Percentiles rank a stretch among this genome's conserved stretches.
Conservation (phyloP, 2,888 invertebrate genomes). For the Cistogaster globosa region DNA sequence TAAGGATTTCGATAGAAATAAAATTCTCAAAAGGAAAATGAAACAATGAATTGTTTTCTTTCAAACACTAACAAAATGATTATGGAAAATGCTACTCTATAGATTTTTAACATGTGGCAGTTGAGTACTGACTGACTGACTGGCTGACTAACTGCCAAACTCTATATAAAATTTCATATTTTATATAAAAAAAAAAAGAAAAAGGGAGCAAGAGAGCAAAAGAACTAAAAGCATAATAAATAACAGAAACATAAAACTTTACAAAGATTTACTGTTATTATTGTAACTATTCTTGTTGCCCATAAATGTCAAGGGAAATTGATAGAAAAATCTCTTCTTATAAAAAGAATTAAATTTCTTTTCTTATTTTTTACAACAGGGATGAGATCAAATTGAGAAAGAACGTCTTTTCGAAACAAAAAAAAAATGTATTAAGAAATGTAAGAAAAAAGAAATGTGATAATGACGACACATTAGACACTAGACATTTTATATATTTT, state of each 20-base stretch:
- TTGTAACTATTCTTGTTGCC: conserved; percentile 29
- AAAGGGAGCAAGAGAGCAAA: neutral
- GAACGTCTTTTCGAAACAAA: neutral
- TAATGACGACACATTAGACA: no score
- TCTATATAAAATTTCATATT: neutral
- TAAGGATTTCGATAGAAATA: neutral
- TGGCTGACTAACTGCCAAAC: no score
- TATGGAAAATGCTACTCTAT: conserved; percentile 17
- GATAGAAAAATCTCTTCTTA: conserved; percentile 6
- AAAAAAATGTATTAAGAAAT: no score
- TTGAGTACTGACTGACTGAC: neutral
- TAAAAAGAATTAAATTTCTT: conserved; percentile 15
- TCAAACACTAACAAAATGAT: neutral
- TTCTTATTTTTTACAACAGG: neutral
- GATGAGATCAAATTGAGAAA: neutral
- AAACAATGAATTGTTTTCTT: conserved; percentile 20
- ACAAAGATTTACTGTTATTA: conserved; percentile 56
- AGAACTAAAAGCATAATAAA: conserved; percentile 18
- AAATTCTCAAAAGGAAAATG: conserved; percentile 13
- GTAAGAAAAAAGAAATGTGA: no score
- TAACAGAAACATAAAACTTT: conserved; percentile 44
- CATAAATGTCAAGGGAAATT: conserved; percentile 62
- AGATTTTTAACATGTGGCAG: conserved; percentile 11
- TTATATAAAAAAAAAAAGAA: no score
- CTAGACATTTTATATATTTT: no score